A percentile compares a stretch with the other conserved stretches of the same genome.
These are phyloP conservation scores for Macrotrachela quadricornifera DNA, from an alignment of 1,140 invertebrate species.

Conservation along the genomic window DNA sequence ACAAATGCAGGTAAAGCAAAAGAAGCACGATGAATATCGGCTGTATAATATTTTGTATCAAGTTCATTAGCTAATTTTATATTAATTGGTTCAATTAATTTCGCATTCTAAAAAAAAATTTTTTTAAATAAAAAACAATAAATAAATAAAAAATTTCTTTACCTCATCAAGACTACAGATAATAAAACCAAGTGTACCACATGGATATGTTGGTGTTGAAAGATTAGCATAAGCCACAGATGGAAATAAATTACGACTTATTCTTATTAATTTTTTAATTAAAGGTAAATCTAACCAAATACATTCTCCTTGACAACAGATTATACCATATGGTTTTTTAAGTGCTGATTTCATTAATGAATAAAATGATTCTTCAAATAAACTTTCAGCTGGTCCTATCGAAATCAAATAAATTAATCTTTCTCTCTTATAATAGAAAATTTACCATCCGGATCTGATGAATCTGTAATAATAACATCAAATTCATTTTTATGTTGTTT, in stretches of 20 bases:
- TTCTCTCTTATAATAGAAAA: too few relatives aligned
- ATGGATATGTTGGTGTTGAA: conserved; percentile 78
- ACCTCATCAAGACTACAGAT: conserved; percentile 45
- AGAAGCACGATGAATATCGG: conserved; percentile 54
- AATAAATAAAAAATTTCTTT: conserved; percentile 13
- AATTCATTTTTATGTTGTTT: conserved; percentile 60
- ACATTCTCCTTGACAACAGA: conserved; percentile 71
- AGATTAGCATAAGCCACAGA: conserved; percentile 53
- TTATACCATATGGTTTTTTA: conserved; percentile 50
- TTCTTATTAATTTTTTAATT: conserved; percentile 47
- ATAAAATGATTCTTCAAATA: conserved; percentile 65
- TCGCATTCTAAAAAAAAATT: neutral
- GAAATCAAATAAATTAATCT: too few relatives aligned
- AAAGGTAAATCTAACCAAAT: conserved; percentile 63
- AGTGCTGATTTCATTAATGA: conserved; percentile 58
- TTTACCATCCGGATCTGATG: conserved; percentile 58
- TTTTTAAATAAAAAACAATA: neutral
- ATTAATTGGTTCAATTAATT: conserved; percentile 38
- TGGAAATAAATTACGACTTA: conserved; percentile 53
- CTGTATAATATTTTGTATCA: conserved; percentile 62
- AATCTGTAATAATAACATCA: conserved; percentile 94
- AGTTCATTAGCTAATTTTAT: conserved; percentile 46
- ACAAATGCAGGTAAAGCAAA: conserved; percentile 69
- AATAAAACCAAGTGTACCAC: conserved; percentile 80
- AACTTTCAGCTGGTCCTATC: conserved; percentile 43